phyloP scores from a whole-genome alignment of 2,113 vertebrate genomes.

The Vulpes ferrilata region DNA sequence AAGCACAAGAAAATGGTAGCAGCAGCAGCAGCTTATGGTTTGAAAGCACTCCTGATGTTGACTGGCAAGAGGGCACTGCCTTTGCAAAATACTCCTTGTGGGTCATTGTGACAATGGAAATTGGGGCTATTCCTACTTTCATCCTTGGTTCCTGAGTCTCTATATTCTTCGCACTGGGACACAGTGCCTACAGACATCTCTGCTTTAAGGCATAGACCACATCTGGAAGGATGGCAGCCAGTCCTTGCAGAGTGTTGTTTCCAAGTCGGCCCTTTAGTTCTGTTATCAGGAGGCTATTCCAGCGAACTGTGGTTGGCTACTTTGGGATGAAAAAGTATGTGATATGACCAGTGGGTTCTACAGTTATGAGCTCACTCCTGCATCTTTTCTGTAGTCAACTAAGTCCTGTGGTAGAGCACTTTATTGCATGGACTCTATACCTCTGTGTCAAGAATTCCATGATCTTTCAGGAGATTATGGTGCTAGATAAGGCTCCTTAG shows the following conservation, averaged over 20 bases:
- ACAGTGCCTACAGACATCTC: not conserved
- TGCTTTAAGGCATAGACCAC: not conserved
- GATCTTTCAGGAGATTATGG: not conserved
- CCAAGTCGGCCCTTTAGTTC: not conserved
- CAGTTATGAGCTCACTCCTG: no score
- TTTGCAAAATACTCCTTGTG: not conserved
- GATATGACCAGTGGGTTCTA: not conserved
- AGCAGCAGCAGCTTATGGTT: no score
- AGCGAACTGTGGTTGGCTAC: not conserved
- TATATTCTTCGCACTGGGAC: not conserved
- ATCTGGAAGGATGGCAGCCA: not conserved
- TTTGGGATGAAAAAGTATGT: not conserved
- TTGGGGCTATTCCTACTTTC: not conserved
- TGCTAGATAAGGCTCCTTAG: not conserved
- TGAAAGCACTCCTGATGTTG: not conserved
- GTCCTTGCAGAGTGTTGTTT: not conserved
- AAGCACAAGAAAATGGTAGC: not conserved
- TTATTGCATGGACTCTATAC: not conserved
- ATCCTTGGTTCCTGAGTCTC: not conserved
- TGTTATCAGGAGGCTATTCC: not conserved
- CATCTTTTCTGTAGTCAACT: not conserved
- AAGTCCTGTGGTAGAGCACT: not conserved
- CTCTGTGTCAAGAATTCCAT: not conserved
- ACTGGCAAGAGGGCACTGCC: no score
- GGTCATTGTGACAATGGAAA: not conserved